Evolutionary conservation across 2,888 invertebrate species (phyloP).

Genomic region (Camptogramma bilineatum): DNA sequence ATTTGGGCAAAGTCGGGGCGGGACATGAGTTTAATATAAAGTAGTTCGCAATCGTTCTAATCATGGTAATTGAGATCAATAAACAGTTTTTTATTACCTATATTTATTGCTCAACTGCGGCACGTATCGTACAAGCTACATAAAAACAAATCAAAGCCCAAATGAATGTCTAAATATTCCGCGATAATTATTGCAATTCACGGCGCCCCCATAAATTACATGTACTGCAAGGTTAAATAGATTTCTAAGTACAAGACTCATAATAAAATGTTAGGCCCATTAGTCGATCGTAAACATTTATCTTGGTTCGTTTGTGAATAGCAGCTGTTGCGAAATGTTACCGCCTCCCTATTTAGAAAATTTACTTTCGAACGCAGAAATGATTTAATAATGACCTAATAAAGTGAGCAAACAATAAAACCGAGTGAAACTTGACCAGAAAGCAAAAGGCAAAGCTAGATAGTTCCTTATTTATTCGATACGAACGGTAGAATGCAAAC

Average conservation of each 20-base stretch:
- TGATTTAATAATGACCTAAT: conserved; percentile 36
- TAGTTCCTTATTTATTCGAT: neutral
- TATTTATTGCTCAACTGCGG: neutral
- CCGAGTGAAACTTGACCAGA: conserved; percentile 12
- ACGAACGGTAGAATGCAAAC: too few relatives aligned
- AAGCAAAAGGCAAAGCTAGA: conserved; percentile 6
- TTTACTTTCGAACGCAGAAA: conserved; percentile 30
- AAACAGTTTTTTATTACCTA: neutral
- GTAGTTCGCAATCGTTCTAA: too few relatives aligned
- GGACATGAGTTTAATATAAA: too few relatives aligned
- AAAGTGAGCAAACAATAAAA: conserved; percentile 21
- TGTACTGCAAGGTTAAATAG: conserved; percentile 31
- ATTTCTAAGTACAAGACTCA: conserved; percentile 21
- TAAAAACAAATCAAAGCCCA: neutral
- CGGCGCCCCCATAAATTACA: conserved; percentile 27
- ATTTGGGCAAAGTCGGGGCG: too few relatives aligned
- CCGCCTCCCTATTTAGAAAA: conserved; percentile 26
- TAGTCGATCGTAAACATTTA: conserved; percentile 34
- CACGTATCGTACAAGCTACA: neutral
- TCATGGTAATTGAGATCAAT: too few relatives aligned
- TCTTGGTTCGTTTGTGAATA: conserved; percentile 25
- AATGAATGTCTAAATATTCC: neutral
- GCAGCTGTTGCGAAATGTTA: conserved; percentile 26
- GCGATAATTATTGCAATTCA: conserved; percentile 27
- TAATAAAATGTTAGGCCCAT: conserved; percentile 27